A percentile compares a stretch with the other conserved stretches of the same genome.
Evolutionary conservation across 2,797 vertebrate genomes (phyloP).

Genomic region (Hoplostethus mediterraneus): DNA sequence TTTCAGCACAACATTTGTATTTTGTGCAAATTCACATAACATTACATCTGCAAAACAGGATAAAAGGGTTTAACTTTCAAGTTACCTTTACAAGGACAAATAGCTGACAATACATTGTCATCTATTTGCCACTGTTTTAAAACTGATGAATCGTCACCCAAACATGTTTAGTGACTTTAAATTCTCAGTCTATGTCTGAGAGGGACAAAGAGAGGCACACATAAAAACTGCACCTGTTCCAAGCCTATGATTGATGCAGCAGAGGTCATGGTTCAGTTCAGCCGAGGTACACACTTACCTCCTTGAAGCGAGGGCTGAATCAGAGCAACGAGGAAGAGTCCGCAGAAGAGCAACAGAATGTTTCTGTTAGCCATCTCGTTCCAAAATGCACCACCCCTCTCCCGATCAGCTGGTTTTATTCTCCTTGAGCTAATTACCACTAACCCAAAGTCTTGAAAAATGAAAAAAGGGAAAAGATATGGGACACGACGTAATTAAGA

Average conservation of each 20-base stretch:
- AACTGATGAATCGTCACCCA: slow-evolving; percentile 7
- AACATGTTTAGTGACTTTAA: background rate
- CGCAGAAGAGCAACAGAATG: slow-evolving; percentile 86
- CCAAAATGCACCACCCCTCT: slow-evolving; percentile 90
- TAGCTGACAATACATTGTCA: background rate
- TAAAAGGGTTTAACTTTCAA: background rate
- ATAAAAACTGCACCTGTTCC: slow-evolving; percentile 68
- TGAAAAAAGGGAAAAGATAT: slow-evolving; percentile 72
- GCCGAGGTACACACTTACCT: slow-evolving; percentile 87
- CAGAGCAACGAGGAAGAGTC: slow-evolving; percentile 88
- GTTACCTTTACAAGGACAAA: slow-evolving; percentile 1
- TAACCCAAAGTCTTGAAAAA: slow-evolving; percentile 71
- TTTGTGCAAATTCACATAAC: background rate
- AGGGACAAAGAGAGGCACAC: slow-evolving; percentile 1
- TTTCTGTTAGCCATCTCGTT: slow-evolving; percentile 94
- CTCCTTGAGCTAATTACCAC: slow-evolving; percentile 91
- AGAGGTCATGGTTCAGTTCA: slow-evolving; percentile 50
- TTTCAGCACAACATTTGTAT: slow-evolving; percentile 1
- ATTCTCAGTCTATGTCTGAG: slow-evolving; percentile 1
- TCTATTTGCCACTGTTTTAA: background rate
- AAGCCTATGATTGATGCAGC: slow-evolving; percentile 44
- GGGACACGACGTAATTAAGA: slow-evolving; percentile 88
- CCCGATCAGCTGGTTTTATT: slow-evolving; percentile 93
- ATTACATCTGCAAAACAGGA: slow-evolving; percentile 3
- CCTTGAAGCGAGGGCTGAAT: slow-evolving; percentile 90